Percentiles rank a stretch among this genome's conserved stretches.
Evolutionary conservation across 1,140 invertebrate species (phyloP).

Genomic region (Ceratoteleas bidentatus): DNA sequence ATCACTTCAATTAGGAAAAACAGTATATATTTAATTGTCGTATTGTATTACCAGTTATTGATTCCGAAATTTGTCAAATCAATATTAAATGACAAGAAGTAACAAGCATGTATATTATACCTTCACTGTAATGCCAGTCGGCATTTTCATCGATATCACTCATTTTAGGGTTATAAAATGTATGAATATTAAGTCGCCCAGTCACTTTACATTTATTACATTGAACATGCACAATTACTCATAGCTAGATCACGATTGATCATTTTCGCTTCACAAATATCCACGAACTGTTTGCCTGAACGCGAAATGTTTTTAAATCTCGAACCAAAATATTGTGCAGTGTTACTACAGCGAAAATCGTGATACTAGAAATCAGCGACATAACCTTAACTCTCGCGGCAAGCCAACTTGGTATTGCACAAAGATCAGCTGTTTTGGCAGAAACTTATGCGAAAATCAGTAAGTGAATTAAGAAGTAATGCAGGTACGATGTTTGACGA

Average conservation of each 20-base stretch:
- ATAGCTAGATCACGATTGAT: conserved; percentile 10
- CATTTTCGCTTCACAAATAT: conserved; percentile 20
- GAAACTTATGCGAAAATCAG: background rate
- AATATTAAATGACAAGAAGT: background rate
- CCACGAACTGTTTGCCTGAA: conserved; percentile 44
- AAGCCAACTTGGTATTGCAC: conserved; percentile 1
- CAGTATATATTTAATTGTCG: too few relatives aligned
- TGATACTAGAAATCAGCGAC: background rate
- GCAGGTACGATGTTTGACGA: too few relatives aligned
- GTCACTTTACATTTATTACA: background rate
- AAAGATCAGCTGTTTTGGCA: background rate
- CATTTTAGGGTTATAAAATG: conserved; percentile 19
- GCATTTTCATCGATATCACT: background rate
- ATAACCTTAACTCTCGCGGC: conserved; percentile 17
- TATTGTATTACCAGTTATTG: too few relatives aligned
- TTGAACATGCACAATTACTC: background rate
- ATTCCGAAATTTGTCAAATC: background rate
- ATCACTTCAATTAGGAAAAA: too few relatives aligned
- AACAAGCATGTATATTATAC: conserved; percentile 8
- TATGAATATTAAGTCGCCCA: conserved; percentile 4
- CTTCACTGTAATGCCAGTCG: background rate
- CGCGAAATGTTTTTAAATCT: conserved; percentile 41
- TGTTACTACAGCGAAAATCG: conserved; percentile 3
- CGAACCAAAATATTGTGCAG: conserved; percentile 50
- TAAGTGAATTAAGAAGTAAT: background rate